These are phyloP conservation scores for Equus quagga DNA, from an alignment of 2,113 vertebrate genomes.

Conservation along the genomic window DNA sequence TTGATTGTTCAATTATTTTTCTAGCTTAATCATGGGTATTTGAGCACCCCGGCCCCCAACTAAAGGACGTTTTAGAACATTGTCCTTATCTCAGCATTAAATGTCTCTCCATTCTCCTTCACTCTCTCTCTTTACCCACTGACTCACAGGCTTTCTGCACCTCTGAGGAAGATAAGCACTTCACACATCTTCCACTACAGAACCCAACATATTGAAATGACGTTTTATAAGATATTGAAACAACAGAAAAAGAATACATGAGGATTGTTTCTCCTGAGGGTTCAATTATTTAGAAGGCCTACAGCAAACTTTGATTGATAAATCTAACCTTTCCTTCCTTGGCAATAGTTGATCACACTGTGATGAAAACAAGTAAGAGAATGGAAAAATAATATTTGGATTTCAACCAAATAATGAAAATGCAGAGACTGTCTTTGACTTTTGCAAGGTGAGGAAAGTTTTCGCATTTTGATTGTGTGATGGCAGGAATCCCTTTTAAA, in stretches of 20 bases:
- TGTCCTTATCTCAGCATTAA: not conserved
- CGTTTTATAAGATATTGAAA: slow-evolving; percentile 85
- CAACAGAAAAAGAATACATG: slow-evolving; percentile 72
- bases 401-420: slow-evolving; percentile 87
- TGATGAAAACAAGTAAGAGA: slow-evolving; percentile 85
- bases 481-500: slow-evolving; percentile 75
- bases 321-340: slow-evolving; percentile 85
- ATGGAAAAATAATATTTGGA: slow-evolving; percentile 87
- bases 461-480: slow-evolving; percentile 80
- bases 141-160: slow-evolving; percentile 56
- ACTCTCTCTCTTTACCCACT: not conserved
- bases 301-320: slow-evolving; percentile 86
- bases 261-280: slow-evolving; percentile 82
- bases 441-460: slow-evolving; percentile 84
- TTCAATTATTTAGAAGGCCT: slow-evolving; percentile 86
- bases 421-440: slow-evolving; percentile 82
- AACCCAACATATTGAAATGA: slow-evolving; percentile 84
- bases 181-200: slow-evolving; percentile 76
- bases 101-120: not conserved
- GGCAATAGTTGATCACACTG: slow-evolving; percentile 83
- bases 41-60: not conserved
- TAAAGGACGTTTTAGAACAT: not conserved
- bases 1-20: not conserved
- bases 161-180: slow-evolving; percentile 73
- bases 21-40: not conserved